Base-by-base conservation (phyloP, 2,888 invertebrate species). In the Tinea semifulvella region DNA sequence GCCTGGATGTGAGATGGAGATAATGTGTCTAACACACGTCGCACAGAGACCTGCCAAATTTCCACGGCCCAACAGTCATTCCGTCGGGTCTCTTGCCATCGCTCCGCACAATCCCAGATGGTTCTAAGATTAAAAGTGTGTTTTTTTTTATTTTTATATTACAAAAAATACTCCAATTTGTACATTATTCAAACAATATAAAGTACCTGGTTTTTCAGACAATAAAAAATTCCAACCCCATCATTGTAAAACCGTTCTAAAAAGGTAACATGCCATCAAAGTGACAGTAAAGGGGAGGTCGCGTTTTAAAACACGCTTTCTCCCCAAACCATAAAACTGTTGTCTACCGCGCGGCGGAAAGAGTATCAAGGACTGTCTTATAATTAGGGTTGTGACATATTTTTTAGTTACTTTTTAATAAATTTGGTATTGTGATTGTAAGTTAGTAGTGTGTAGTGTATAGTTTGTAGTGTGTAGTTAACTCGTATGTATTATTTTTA, bases 381-480 rank as follows among this genome's bases (percentile, higher is more conserved):
- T 7, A 36, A 36, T 36, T 36, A 36, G 36, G 36, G 36, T 36
- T 36, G 36, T 2, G 7, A 7, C 17, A 17, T 18, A 17, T 4
- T 10, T 27, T 27, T 27, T 27, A 22, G 6, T 7, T 8, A 7
- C 8, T 8, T 22, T 22, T 22, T 22, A 22, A n/a, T n/a, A n/a
- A n/a, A n/a, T n/a, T n/a, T n/a, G n/a, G n/a, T n/a, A n/a, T n/a
- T n/a, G n/a, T n/a, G n/a, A n/a, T n/a, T n/a, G n/a, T n/a, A n/a
- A n/a, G 56, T 52, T 55, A 55, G 56, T 51, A 57, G 55, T 55
- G 63, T n/a, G n/a, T n/a, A n/a, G n/a, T n/a, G n/a, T n/a, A n/a
- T n/a, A n/a, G n/a, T n/a, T n/a, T n/a, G n/a, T n/a, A n/a, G n/a
- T n/a, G n/a, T n/a, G n/a, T n/a, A n/a, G n/a, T n/a, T n/a, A n/a